phyloP scores from a whole-genome alignment of 2,888 invertebrate genomes.

The Sinotaia quadrata region DNA sequence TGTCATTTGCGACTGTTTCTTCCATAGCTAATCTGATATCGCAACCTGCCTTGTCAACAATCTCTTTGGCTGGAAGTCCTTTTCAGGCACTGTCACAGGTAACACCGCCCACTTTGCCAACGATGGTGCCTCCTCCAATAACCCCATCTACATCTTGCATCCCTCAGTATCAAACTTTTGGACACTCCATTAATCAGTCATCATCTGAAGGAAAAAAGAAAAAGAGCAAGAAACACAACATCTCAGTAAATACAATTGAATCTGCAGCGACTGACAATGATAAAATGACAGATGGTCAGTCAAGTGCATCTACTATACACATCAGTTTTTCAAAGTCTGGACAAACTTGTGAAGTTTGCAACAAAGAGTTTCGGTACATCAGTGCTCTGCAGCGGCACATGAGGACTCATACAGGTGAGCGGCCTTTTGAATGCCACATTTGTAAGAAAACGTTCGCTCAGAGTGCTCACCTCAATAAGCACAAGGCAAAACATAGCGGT shows the following conservation, averaged over 20 bases:
- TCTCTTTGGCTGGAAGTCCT: constrained; percentile 10
- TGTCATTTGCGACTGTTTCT: constrained; percentile 16
- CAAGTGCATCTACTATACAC: neutral
- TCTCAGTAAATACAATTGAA: neutral
- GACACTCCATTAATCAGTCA: neutral
- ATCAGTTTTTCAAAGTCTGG: neutral
- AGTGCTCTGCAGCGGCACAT: constrained; percentile 29
- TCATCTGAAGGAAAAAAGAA: neutral
- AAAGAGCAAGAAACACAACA: neutral
- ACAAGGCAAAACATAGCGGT: constrained; percentile 29
- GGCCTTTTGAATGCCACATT: constrained; percentile 20
- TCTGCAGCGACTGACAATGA: neutral
- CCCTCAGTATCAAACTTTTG: constrained; percentile 24
- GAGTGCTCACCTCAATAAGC: constrained; percentile 23
- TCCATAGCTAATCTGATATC: neutral
- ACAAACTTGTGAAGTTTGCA: constrained; percentile 14
- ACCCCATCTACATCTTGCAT: neutral
- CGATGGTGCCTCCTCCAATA: constrained; percentile 24
- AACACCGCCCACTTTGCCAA: constrained; percentile 22
- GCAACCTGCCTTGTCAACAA: constrained; percentile 10
- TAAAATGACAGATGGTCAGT: neutral
- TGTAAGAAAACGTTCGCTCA: constrained; percentile 26
- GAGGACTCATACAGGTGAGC: constrained; percentile 22
- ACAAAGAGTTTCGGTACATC: constrained; percentile 26
- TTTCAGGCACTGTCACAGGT: constrained; percentile 13